These are phyloP conservation scores for Centropyge bicolor DNA, from an alignment of 2,797 vertebrate species.

Conservation along the genomic window DNA sequence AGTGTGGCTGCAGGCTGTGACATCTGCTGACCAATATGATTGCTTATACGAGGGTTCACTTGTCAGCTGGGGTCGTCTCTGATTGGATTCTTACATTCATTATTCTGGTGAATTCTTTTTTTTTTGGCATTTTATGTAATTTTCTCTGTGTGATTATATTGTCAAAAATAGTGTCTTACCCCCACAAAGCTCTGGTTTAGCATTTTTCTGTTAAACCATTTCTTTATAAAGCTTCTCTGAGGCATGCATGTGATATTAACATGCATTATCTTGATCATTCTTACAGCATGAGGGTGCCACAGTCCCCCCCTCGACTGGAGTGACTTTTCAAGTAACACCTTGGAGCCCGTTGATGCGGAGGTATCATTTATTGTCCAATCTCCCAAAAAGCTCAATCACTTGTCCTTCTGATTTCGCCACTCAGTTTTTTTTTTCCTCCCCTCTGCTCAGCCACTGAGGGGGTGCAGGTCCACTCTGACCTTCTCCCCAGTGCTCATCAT, in stretches of 20 bases:
- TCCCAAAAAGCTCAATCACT: conserved; percentile 46
- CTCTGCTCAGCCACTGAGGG: conserved; percentile 87
- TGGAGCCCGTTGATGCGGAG: conserved; percentile 41
- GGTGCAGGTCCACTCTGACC: conserved; percentile 91
- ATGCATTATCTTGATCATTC: conserved; percentile 37
- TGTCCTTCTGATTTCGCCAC: conserved; percentile 18
- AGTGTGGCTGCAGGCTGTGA: conserved; percentile 26
- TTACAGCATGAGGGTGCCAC: conserved; percentile 38
- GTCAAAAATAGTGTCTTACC: conserved; percentile 47
- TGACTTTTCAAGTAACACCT: conserved; percentile 49
- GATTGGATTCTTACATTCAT: conserved; percentile 51
- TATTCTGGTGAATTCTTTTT: conserved; percentile 34
- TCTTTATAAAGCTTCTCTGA: conserved; percentile 48
- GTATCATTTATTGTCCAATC: conserved; percentile 24
- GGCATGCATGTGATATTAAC: conserved; percentile 51
- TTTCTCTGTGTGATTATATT: conserved; percentile 1
- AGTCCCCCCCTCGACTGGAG: conserved; percentile 23
- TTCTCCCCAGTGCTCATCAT: conserved; percentile 93
- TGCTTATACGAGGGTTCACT: conserved; percentile 25
- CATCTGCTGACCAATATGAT: conserved; percentile 13
- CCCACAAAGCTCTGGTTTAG: conserved; percentile 21
- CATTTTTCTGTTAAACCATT: conserved; percentile 26
- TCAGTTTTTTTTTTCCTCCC: neutral
- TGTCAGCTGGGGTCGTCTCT: conserved; percentile 1
- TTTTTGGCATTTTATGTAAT: conserved; percentile 35